phyloP scores from a whole-genome alignment of 2,888 invertebrate species.

The Melangyna quadrimaculata region DNA sequence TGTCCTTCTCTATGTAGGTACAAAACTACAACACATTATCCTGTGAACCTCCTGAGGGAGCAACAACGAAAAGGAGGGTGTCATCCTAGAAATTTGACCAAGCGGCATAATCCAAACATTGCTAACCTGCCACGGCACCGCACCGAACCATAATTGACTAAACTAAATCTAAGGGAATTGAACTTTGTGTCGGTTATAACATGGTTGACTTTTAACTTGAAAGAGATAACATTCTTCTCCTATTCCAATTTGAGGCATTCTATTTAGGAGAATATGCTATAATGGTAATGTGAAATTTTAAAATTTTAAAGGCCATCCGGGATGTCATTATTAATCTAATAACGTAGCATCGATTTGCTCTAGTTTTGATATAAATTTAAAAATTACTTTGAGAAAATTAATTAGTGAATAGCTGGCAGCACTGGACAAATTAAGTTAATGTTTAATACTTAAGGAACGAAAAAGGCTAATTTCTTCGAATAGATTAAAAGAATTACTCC shows the following conservation, averaged over 20 bases:
- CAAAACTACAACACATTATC: background rate
- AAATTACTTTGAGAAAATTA: too few species aligned
- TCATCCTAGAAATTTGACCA: slow-evolving; percentile 50
- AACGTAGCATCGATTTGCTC: background rate
- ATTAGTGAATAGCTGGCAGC: background rate
- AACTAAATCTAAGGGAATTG: slow-evolving; percentile 34
- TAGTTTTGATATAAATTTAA: background rate
- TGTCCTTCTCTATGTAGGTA: background rate
- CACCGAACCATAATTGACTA: slow-evolving; percentile 27
- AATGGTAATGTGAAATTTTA: background rate
- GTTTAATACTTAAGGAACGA: too few species aligned
- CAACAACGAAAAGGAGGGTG: background rate
- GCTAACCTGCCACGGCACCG: slow-evolving; percentile 8
- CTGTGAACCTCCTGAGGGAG: slow-evolving; percentile 8
- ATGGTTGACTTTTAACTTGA: slow-evolving; percentile 13
- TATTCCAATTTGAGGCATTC: background rate
- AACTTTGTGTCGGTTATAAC: slow-evolving; percentile 1
- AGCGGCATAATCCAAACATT: slow-evolving; percentile 37
- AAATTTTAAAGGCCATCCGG: background rate
- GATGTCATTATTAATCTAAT: background rate
- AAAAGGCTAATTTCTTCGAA: too few species aligned
- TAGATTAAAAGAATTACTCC: too few species aligned
- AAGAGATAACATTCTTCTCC: background rate
- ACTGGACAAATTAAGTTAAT: background rate
- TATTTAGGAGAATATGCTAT: background rate